Evolutionary conservation across 1,140 invertebrate genomes (phyloP).

Genomic region (Trichonephila clavata): DNA sequence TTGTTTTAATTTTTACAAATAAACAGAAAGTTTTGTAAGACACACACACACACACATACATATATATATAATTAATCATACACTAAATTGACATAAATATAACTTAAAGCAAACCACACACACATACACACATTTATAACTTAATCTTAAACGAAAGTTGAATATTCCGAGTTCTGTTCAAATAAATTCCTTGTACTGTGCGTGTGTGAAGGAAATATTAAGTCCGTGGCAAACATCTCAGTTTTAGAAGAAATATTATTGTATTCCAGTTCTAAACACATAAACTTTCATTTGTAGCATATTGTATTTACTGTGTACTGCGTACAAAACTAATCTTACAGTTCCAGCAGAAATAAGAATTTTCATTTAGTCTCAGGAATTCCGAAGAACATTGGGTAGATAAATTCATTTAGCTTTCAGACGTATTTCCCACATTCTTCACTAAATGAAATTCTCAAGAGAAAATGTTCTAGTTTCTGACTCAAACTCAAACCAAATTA

Average conservation of each 20-base stretch:
- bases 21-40: too few relatives aligned
- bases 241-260: neutral
- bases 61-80: too few relatives aligned
- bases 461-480: neutral
- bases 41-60: too few relatives aligned
- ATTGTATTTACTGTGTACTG: neutral
- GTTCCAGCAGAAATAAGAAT: neutral
- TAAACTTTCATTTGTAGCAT: neutral
- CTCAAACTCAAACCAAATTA: neutral
- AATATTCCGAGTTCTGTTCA: too few relatives aligned
- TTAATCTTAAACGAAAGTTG: too few relatives aligned
- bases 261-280: neutral
- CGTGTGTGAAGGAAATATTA: too few relatives aligned
- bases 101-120: too few relatives aligned
- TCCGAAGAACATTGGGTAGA: constrained; percentile 2
- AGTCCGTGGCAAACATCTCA: neutral
- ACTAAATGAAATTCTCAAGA: constrained; percentile 17
- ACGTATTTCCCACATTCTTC: constrained; percentile 9
- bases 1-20: too few relatives aligned
- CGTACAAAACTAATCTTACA: neutral
- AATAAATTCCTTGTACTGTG: too few relatives aligned
- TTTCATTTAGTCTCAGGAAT: neutral
- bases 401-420: neutral
- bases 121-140: too few relatives aligned
- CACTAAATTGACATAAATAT: too few relatives aligned